Conservation (phyloP, 1,140 invertebrate genomes). For the Leucophenga varia region DNA sequence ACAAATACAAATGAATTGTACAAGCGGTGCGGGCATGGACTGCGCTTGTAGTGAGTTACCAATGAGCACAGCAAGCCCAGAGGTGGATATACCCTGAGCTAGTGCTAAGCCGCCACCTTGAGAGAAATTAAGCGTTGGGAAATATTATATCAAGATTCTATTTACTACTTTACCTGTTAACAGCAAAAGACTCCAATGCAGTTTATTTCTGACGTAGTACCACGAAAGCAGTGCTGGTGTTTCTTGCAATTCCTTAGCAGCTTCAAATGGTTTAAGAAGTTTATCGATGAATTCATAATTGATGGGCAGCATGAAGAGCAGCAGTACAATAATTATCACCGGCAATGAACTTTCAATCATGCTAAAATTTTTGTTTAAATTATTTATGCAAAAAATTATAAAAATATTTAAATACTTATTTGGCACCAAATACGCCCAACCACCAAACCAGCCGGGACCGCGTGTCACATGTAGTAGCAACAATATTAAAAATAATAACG, state of each 20-base stretch:
- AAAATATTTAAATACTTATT: conserved; percentile 8
- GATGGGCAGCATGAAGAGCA: conserved; percentile 76
- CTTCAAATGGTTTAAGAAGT: conserved; percentile 58
- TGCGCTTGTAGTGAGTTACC: conserved; percentile 59
- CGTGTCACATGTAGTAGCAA: conserved; percentile 84
- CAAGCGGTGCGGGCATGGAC: conserved; percentile 39
- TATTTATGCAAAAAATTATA: background rate
- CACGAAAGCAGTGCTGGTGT: conserved; percentile 68
- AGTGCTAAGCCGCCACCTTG: conserved; percentile 29
- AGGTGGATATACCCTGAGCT: conserved; percentile 13
- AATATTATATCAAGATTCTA: too few species aligned
- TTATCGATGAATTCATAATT: conserved; percentile 68
- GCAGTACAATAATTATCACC: conserved; percentile 70
- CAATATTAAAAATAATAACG: conserved; percentile 71
- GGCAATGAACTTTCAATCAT: conserved; percentile 58
- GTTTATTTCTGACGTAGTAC: conserved; percentile 71
- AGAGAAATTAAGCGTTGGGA: too few species aligned
- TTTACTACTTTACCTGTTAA: conserved; percentile 60
- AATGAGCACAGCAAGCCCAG: conserved; percentile 16
- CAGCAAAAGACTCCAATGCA: conserved; percentile 73
- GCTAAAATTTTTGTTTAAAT: too few species aligned
- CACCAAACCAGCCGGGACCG: conserved; percentile 61
- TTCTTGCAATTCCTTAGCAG: conserved; percentile 60
- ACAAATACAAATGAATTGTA: conserved; percentile 56
- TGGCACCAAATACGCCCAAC: conserved; percentile 11